Conservation (phyloP, 2,888 invertebrate species). For the Agrotis ipsilon region DNA sequence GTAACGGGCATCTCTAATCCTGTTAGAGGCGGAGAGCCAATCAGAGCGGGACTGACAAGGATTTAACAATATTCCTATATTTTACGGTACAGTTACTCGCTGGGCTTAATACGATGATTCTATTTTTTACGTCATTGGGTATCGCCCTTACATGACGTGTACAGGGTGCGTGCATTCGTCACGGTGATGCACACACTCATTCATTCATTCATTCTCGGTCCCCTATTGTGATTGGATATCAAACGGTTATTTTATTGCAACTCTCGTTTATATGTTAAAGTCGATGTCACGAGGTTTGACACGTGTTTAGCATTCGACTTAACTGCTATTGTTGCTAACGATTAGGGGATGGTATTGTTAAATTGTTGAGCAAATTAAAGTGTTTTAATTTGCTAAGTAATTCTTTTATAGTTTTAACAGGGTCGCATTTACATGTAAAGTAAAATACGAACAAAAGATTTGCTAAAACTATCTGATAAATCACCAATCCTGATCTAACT, state of each 20-base stretch:
- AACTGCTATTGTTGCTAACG: conserved; percentile 84
- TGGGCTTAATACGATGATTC: conserved; percentile 77
- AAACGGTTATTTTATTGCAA: conserved; percentile 85
- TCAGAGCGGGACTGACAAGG: conserved; percentile 63
- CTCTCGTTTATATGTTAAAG: conserved; percentile 83
- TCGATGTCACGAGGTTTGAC: conserved; percentile 86
- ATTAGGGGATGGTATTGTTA: conserved; percentile 78
- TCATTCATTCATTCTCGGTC: conserved; percentile 76
- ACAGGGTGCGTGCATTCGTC: conserved; percentile 83
- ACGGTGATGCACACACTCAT: conserved; percentile 78
- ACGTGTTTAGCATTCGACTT: conserved; percentile 89
- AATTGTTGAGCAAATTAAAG: conserved; percentile 63
- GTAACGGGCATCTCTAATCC: conserved; percentile 60
- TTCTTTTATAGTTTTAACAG: conserved; percentile 18
- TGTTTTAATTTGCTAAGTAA: conserved; percentile 57
- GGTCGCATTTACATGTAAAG: neutral
- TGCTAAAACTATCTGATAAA: no score
- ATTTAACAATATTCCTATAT: conserved; percentile 83
- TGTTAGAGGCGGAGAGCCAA: conserved; percentile 58
- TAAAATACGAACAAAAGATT: no score
- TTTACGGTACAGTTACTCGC: conserved; percentile 81
- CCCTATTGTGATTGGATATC: conserved; percentile 82
- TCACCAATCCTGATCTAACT: no score
- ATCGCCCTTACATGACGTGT: conserved; percentile 72
- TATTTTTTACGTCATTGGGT: conserved; percentile 84